These are phyloP conservation scores for Myiotriccus ornatus DNA, from an alignment of 2,797 vertebrate species.

Conservation along the genomic window DNA sequence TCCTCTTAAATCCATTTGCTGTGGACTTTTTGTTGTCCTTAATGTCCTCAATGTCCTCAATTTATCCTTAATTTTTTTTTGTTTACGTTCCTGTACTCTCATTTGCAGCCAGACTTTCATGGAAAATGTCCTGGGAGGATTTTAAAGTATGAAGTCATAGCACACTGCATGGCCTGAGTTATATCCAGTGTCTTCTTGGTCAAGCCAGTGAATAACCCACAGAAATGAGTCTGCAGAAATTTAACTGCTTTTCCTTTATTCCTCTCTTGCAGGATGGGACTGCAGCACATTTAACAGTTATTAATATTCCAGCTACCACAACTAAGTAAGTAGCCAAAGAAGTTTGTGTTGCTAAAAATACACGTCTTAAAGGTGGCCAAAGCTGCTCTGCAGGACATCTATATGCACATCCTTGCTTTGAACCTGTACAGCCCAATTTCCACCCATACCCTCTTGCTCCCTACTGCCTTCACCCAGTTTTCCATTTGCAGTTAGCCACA, in stretches of 20 bases:
- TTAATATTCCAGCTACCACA: conserved; percentile 54
- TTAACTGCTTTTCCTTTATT: background rate
- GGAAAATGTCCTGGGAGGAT: background rate
- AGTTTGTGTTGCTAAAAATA: background rate
- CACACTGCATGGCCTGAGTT: background rate
- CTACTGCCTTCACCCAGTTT: background rate
- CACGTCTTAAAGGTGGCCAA: background rate
- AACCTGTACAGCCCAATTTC: background rate
- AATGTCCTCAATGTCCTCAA: background rate
- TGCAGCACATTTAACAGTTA: conserved; percentile 50
- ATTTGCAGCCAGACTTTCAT: background rate
- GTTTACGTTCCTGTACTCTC: background rate
- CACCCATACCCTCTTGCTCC: background rate
- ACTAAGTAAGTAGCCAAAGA: conserved; percentile 37
- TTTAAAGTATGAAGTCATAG: background rate
- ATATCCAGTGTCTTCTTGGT: background rate
- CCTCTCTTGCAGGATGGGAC: conserved; percentile 42
- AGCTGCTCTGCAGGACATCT: background rate
- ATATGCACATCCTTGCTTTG: background rate
- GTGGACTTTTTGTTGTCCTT: background rate
- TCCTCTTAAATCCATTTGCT: background rate
- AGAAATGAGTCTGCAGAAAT: background rate
- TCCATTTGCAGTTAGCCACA: background rate
- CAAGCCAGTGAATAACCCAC: background rate
- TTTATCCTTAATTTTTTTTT: background rate